phyloP scores from a whole-genome alignment of 2,797 vertebrate species.

The Hippocampus kuda region DNA sequence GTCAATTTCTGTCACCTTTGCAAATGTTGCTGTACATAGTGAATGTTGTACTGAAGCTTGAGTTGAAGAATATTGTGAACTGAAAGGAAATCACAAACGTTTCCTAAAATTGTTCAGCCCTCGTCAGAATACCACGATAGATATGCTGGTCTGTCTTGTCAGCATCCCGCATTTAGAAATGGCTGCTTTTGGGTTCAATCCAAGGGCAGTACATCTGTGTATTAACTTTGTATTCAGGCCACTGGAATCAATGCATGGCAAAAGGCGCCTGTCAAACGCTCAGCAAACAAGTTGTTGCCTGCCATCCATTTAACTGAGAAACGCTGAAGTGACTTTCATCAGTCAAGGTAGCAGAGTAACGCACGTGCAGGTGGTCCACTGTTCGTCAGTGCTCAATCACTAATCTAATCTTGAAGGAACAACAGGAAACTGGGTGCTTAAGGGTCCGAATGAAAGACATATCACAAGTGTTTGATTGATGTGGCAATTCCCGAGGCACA shows the following conservation, averaged over 20 bases:
- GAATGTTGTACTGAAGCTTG: too few species aligned
- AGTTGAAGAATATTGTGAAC: too few species aligned
- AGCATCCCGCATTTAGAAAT: background rate
- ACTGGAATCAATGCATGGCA: conserved; percentile 1
- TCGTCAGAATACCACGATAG: background rate
- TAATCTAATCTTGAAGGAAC: conserved; percentile 62
- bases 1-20: too few species aligned
- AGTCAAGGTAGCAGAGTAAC: conserved; percentile 37
- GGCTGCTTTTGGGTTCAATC: background rate
- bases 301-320: conserved; percentile 20
- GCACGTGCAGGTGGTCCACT: conserved; percentile 48
- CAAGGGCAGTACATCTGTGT: background rate
- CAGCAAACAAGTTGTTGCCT: conserved; percentile 19
- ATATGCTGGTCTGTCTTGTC: background rate
- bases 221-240: conserved; percentile 11
- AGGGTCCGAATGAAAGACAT: conserved; percentile 53
- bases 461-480: conserved; percentile 64
- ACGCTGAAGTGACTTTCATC: conserved; percentile 41
- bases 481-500: conserved; percentile 60
- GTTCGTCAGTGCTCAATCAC: conserved; percentile 60
- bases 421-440: conserved; percentile 63
- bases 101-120: too few species aligned
- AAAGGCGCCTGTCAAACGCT: conserved; percentile 10
- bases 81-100: too few species aligned
- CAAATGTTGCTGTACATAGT: too few species aligned